Conservation (phyloP, 1,140 invertebrate genomes). For the roundworm (Caenorhabditis elegans) region DNA sequence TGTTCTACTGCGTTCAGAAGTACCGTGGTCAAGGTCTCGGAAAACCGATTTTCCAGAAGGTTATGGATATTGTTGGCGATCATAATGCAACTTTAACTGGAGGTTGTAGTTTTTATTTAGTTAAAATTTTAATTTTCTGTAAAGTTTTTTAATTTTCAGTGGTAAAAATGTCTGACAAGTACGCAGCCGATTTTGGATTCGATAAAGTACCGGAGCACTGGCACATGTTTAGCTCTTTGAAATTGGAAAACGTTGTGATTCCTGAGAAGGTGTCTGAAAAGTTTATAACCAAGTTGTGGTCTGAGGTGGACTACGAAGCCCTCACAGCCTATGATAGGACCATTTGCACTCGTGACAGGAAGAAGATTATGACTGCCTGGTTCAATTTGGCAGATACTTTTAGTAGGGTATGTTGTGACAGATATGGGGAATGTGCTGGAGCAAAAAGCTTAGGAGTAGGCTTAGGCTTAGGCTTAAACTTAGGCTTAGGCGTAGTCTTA, state of each 20-base stretch:
- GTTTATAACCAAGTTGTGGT: background rate
- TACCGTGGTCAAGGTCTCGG: background rate
- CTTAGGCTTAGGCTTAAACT: too few species aligned
- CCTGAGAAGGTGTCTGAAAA: background rate
- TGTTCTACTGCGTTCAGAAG: background rate
- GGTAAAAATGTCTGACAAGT: background rate
- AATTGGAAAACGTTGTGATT: background rate
- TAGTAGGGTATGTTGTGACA: background rate
- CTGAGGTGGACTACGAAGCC: background rate
- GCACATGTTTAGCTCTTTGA: background rate
- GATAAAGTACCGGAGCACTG: background rate
- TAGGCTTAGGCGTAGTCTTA: too few species aligned
- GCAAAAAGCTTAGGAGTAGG: too few species aligned
- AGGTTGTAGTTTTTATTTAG: background rate
- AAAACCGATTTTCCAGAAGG: background rate
- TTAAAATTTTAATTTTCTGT: background rate
- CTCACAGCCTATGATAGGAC: background rate
- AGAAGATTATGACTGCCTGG: background rate
- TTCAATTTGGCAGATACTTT: conserved; percentile 11
- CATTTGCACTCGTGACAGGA: background rate
- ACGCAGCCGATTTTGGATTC: background rate
- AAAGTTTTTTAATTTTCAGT: background rate
- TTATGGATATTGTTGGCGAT: conserved; percentile 4
- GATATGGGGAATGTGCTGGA: too few species aligned
- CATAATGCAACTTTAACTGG: background rate